These are phyloP conservation scores for Poecilia picta DNA, from an alignment of 2,797 vertebrate species.

Conservation along the genomic window DNA sequence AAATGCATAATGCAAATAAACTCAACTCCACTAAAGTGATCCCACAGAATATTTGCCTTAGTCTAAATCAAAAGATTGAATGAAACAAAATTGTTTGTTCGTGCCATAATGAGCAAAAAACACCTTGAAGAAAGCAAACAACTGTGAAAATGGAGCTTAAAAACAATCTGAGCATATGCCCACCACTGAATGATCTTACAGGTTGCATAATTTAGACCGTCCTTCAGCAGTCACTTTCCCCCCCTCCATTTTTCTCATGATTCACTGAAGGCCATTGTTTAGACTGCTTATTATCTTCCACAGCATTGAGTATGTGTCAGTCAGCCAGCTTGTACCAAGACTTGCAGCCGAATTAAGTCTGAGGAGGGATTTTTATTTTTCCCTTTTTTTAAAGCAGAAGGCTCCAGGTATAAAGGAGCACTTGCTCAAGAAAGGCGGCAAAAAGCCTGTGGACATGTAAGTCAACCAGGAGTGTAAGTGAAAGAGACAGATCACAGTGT, in stretches of 20 bases:
- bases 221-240: slow-evolving; percentile 10
- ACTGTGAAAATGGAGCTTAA: neutral
- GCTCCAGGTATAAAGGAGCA: neutral
- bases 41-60: neutral
- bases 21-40: neutral
- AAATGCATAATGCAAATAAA: neutral
- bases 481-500: slow-evolving; percentile 43
- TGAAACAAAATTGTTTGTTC: neutral
- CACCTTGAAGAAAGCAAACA: neutral
- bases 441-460: slow-evolving; percentile 28
- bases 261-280: slow-evolving; percentile 22
- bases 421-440: slow-evolving; percentile 10
- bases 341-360: slow-evolving; percentile 21
- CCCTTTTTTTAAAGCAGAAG: neutral
- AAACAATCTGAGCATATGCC: neutral
- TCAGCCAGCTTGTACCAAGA: slow-evolving; percentile 3
- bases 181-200: neutral
- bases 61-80: neutral
- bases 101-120: neutral
- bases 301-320: slow-evolving; percentile 10
- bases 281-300: slow-evolving; percentile 30
- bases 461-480: slow-evolving; percentile 31
- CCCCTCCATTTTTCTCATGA: slow-evolving; percentile 10
- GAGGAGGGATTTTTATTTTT: slow-evolving; percentile 5
- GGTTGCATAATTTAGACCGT: neutral